These are phyloP conservation scores for Cartodere bifasciata DNA, from an alignment of 2,888 invertebrate genomes.

Conservation along the genomic window DNA sequence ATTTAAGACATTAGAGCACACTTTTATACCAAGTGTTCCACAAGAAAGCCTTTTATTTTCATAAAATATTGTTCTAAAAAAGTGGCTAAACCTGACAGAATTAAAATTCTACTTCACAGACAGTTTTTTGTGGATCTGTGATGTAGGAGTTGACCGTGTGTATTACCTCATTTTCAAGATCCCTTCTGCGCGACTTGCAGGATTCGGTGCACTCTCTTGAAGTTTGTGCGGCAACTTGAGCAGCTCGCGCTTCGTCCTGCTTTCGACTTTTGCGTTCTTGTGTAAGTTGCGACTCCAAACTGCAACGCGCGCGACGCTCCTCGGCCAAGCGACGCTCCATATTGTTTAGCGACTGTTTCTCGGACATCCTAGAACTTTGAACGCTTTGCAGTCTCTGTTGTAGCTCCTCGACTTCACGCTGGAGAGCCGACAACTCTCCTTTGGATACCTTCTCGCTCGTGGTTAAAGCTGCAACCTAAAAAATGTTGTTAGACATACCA, in stretches of 20 bases:
- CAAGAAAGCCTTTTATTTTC: too few relatives aligned
- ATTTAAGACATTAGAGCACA: too few relatives aligned
- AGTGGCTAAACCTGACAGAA: too few relatives aligned
- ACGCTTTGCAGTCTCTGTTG: constrained; percentile 71
- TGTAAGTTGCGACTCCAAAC: constrained; percentile 58
- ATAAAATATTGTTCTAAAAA: too few relatives aligned
- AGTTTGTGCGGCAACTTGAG: constrained; percentile 30
- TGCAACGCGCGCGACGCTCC: constrained; percentile 66
- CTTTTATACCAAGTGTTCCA: too few relatives aligned
- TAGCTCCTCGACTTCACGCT: constrained; percentile 77
- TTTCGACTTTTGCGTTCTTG: constrained; percentile 61
- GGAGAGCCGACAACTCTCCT: constrained; percentile 63
- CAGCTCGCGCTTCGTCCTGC: constrained; percentile 35
- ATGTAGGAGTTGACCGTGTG: too few relatives aligned
- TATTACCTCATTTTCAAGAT: constrained; percentile 52
- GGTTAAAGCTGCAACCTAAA: constrained; percentile 46
- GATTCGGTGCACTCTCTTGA: constrained; percentile 32
- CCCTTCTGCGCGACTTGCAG: constrained; percentile 39
- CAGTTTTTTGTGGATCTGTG: too few relatives aligned
- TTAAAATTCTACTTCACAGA: too few relatives aligned
- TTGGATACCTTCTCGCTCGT: constrained; percentile 54
- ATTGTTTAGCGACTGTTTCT: constrained; percentile 60
- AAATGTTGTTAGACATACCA: constrained; percentile 1
- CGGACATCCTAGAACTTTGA: constrained; percentile 58
- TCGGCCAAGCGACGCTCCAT: constrained; percentile 76